Base-by-base conservation (phyloP, 2,113 vertebrate genomes). In the Pluvialis apricaria region DNA sequence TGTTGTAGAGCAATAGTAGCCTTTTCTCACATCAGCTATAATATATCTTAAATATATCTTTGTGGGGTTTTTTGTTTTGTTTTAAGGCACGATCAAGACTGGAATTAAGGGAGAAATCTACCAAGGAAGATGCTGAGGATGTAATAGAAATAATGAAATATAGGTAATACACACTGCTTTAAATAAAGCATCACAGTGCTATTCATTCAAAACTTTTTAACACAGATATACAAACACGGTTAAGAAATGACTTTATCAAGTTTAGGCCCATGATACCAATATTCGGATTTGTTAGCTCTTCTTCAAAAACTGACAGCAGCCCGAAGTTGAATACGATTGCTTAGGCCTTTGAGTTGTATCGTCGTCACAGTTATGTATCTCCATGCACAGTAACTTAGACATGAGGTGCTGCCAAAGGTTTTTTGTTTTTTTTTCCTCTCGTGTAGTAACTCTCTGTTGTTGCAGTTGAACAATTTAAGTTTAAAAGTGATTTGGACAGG, bases 101-200 rank as follows among this genome's bases (percentile, higher is more conserved):
- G 97, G 99, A 99, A 82, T 98, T 99, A 82, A 98, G 99, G 97
- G 99, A 99, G 93, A 98, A 98, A 9, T 99, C 98, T 42, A 99
- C 98, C 44, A 99, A 98, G 95, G 98, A 98, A 94, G 99, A 99
- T 93, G 99, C 99, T 84, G 99, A 99, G 49, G 99, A 99, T 85
- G 99, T 99, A 73, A 98, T 99, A 96, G 99, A 99, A 94, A 99
- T 99, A 94, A 99, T 99, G 99, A 99, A 99, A 97, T 99, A 99
- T 40, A 99, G 99, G 99, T 99, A 97, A 96, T 61, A 71, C 10
- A 54, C 26, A 47, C 24, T 69, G 68, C 52, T 88, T 88, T 84
- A 75, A 64, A 38, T 38, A 49, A 80, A 66, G 36, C 25, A 49
- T 70, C 55, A 57, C 4, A 24, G 19, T 94, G 49, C 26, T 95